Evolutionary conservation across 2,888 invertebrate species (phyloP), one percentile per base, ranked within the genome.

Genomic region (Anthophora plumipes): DNA sequence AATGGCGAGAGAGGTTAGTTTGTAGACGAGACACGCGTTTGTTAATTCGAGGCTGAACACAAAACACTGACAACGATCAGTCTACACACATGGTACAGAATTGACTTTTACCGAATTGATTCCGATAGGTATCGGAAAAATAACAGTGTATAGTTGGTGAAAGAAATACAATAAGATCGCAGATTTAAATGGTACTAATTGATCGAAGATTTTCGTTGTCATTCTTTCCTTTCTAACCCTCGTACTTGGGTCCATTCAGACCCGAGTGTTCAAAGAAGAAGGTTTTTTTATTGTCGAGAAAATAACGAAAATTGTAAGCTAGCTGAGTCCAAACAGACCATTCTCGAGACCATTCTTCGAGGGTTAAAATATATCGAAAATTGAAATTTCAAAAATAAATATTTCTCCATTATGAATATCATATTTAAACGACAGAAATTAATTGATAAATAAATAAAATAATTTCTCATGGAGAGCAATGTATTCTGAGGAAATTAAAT

Each of bases 21-120:
- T 20, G 71, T 63, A 71, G 71, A 63, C 8, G 8, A 31, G 7
- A 41, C n/a, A 41, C 41, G 48, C 20, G 59, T n/a, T n/a, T n/a
- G n/a, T 37, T 41, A 43, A n/a, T 41, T n/a, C 8, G 9, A 31
- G 52, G 9, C 60, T 59, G 14, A 22, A 54, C 31, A 22, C 41
- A n/a, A 20, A 61, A 55, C 63, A 54, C 68, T 22, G 20, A 14
- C 46, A 5, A 57, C 37, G 46, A 52, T 8, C 22, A 4, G 22
- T 63, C 31, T 46, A 46, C 54, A 37, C 54, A 46, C 22, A n/a
- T 31, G n/a, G 4, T 48, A 12, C 48, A 14, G 20, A 69, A 59
- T 37, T 6, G 14, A 46, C 8, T 52, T 57, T 25, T 12, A 8
- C 14, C 20, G 31, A 43, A 57, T 67, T 39, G 1, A 22, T 31